phyloP scores from a whole-genome alignment of 2,113 vertebrate species.

The Heptranchias perlo region DNA sequence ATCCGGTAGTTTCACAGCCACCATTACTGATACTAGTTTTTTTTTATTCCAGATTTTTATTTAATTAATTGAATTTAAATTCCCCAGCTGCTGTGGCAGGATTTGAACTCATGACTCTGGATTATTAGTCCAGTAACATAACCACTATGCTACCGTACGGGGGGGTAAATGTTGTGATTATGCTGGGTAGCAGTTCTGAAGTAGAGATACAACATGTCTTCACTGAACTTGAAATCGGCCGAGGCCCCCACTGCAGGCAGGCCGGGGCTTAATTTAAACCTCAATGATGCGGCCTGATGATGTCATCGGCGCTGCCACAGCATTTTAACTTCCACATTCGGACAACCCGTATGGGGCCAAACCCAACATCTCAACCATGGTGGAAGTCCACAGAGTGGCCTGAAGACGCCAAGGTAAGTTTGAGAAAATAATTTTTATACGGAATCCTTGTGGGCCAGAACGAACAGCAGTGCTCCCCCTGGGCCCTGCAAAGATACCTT shows the following conservation, averaged over 20 bases:
- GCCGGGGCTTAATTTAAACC: neutral
- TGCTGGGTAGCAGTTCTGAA: too few species aligned
- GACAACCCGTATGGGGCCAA: neutral
- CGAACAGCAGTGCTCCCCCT: neutral
- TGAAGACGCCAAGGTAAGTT: neutral
- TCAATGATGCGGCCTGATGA: neutral
- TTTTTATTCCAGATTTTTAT: too few species aligned
- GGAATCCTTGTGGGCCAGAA: neutral
- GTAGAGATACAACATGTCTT: neutral
- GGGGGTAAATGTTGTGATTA: too few species aligned
- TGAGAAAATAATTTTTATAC: neutral
- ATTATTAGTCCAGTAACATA: too few species aligned
- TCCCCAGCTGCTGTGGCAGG: too few species aligned
- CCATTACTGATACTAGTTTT: too few species aligned
- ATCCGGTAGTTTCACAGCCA: too few species aligned
- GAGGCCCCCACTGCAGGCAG: neutral
- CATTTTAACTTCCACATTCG: neutral
- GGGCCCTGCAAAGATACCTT: neutral
- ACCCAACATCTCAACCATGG: neutral
- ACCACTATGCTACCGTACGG: too few species aligned
- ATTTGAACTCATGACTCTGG: too few species aligned
- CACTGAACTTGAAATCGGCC: neutral
- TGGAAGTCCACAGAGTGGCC: neutral
- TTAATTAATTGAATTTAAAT: too few species aligned
- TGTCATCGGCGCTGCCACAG: neutral